These are phyloP conservation scores for Rhogogaster chlorosoma DNA, from an alignment of 2,888 invertebrate genomes.

Conservation along the genomic window DNA sequence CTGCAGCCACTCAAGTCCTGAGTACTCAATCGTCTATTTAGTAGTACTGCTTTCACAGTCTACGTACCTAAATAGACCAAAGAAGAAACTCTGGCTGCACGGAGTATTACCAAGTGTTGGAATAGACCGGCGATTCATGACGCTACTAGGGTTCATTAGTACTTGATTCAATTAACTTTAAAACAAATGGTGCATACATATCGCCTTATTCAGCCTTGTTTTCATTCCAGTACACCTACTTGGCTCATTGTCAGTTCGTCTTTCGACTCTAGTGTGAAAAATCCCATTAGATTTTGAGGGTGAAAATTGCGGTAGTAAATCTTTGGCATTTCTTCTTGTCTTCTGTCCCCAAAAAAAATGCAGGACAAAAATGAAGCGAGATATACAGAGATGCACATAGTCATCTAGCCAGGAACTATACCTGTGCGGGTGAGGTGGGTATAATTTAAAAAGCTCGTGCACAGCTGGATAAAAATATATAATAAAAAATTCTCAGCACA, in stretches of 20 bases:
- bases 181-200: neutral
- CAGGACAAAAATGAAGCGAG: neutral
- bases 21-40: constrained; percentile 39
- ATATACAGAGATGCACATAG: neutral
- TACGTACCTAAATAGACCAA: neutral
- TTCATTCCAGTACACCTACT: neutral
- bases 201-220: neutral
- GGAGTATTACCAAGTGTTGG: neutral
- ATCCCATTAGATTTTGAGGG: neutral
- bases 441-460: constrained; percentile 14
- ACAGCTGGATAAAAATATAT: constrained; percentile 20
- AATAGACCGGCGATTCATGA: neutral
- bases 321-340: neutral
- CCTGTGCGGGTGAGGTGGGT: neutral
- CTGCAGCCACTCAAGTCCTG: constrained; percentile 40
- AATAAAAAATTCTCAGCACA: constrained; percentile 45
- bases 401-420: neutral
- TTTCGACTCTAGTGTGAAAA: too few species aligned
- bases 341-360: neutral
- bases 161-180: neutral
- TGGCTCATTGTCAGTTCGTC: neutral
- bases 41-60: neutral
- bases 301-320: neutral
- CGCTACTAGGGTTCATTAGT: neutral
- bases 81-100: neutral